phyloP scores from a whole-genome alignment of 2,797 vertebrate species.

The Coendou prehensilis region DNA sequence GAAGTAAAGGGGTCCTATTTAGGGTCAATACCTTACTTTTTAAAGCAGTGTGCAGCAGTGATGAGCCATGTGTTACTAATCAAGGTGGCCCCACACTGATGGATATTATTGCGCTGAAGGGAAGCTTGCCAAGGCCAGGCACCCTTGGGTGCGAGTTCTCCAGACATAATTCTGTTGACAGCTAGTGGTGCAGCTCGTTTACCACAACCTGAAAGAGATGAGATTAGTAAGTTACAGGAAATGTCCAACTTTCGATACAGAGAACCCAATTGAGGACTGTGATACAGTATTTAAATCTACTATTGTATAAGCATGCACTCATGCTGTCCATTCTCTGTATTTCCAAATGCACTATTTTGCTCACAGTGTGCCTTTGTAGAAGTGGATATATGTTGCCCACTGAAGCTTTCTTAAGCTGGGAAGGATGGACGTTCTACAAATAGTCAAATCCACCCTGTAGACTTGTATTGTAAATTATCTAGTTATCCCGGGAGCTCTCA shows the following conservation, averaged over 20 bases:
- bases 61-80: slow-evolving; percentile 94
- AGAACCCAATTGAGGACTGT: not conserved
- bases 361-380: not conserved
- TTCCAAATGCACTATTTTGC: not conserved
- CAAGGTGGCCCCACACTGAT: slow-evolving; percentile 96
- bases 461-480: not conserved
- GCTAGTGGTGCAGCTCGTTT: slow-evolving; percentile 87
- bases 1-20: not conserved
- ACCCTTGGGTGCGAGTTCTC: slow-evolving; percentile 89
- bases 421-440: not conserved
- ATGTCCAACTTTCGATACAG: not conserved
- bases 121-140: slow-evolving; percentile 98
- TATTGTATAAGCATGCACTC: not conserved
- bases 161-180: slow-evolving; percentile 92
- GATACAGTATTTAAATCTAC: not conserved
- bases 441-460: not conserved
- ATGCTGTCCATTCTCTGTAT: not conserved
- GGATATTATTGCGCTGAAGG: slow-evolving; percentile 90
- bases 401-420: not conserved
- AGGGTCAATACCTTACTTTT: slow-evolving; percentile 89
- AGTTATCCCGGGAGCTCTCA: not conserved
- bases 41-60: slow-evolving; percentile 97
- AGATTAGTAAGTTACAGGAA: slow-evolving; percentile 37
- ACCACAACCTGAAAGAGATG: slow-evolving; percentile 88
- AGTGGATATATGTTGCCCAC: not conserved